Base-by-base conservation (phyloP, 1,140 invertebrate species). In the Zophobas atratus region DNA sequence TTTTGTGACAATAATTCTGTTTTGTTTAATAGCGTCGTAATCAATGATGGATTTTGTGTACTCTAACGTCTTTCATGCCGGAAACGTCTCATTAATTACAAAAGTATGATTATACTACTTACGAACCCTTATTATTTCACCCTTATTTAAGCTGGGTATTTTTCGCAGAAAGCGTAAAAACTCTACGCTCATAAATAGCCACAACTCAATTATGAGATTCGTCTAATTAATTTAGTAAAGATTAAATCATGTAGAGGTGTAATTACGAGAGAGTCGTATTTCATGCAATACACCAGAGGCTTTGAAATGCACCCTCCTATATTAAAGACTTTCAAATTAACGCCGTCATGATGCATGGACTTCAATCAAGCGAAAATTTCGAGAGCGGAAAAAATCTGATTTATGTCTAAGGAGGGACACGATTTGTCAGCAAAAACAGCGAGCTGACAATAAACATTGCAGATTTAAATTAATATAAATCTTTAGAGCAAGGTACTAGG, bases 151-250 rank as follows among this genome's bases (percentile, higher is more conserved):
- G 1, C 39, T n/a, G 35, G 38, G 6, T 67, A n/a, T 20, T 67
- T 67, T 67, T 67, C 60, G 39, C n/a, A n/a, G 60, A 67, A 67
- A 67, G 8, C 60, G 38, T 67, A 67, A 43, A 67, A 67, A 67
- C 33, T 67, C 39, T 67, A 55, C 49, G 35, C 49, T 39, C 51
- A 73, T 38, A 41, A 73, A 73, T 41, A 38, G n/a, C 20, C 38
- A 46, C 48, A 70, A 36, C 51, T 77, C 76, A 77, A 77, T 77
- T 77, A 77, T 70, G 63, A 55, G 76, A 77, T 77, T 77, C 51
- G 53, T 77, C 60, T 77, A 77, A 77, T 77, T 77, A 77, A 77
- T 70, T 70, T 70, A 56, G 76, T 71, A 57, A 63, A 73, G 76
- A 77, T 77, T 77, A 70, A 77, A 77, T 77, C 76, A 72, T 72